Conservation (phyloP, 2,888 invertebrate species). For the Cataglyphis albicans region DNA sequence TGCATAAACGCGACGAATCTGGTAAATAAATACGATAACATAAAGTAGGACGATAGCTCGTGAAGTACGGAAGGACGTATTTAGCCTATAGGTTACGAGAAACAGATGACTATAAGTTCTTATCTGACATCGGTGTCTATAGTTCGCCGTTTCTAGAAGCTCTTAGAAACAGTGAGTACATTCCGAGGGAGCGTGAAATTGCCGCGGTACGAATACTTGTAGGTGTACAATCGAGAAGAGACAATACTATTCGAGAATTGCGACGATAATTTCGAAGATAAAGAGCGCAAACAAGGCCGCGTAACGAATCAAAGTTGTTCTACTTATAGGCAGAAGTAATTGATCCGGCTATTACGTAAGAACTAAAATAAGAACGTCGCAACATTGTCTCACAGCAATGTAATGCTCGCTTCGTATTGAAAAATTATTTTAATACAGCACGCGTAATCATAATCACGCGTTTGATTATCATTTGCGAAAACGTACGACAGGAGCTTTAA, state of each 20-base stretch:
- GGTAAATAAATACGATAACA: conserved; percentile 44
- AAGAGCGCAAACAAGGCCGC: conserved; percentile 44
- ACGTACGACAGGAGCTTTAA: background rate
- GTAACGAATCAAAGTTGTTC: conserved; percentile 36
- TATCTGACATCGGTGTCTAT: conserved; percentile 56
- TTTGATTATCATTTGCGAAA: conserved; percentile 13
- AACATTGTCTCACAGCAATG: conserved; percentile 24
- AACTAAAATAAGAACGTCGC: conserved; percentile 28
- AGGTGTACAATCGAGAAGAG: background rate
- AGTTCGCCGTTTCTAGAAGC: conserved; percentile 61
- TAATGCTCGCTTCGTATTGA: conserved; percentile 8
- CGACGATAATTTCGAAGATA: conserved; percentile 45
- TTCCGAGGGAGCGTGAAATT: background rate
- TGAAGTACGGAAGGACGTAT: conserved; percentile 59
- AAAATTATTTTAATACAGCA: background rate
- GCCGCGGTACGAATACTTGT: background rate
- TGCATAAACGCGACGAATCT: background rate
- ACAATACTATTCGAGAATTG: conserved; percentile 26
- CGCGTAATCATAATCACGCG: background rate
- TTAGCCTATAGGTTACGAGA: conserved; percentile 58
- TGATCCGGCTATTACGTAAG: conserved; percentile 44
- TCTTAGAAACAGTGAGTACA: conserved; percentile 27
- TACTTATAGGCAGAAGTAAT: conserved; percentile 46
- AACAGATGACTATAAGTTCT: conserved; percentile 35
- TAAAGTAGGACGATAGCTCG: conserved; percentile 64